Conservation (phyloP, 2,888 invertebrate genomes). For the Eueremaeus valkanovi region DNA sequence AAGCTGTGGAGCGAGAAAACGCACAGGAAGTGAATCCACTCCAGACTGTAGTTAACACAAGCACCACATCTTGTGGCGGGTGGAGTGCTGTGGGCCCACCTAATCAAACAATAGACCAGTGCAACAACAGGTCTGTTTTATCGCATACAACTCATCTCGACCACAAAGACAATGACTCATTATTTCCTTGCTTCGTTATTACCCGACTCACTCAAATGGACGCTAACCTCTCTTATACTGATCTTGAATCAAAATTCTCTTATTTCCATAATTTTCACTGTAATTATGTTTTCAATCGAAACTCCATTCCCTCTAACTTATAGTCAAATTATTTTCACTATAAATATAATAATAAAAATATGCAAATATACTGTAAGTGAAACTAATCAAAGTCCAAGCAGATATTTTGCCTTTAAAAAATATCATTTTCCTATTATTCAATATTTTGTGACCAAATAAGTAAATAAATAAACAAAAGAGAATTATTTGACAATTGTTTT, state of each 20-base stretch:
- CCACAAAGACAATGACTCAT: conserved; percentile 9
- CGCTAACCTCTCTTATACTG: background rate
- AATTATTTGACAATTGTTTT: background rate
- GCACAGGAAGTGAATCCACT: conserved; percentile 14
- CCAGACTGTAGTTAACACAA: conserved; percentile 11
- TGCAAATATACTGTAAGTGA: no score
- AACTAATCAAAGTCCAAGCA: no score
- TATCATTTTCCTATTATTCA: no score
- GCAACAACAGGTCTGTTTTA: background rate
- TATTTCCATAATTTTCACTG: no score
- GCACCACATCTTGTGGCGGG: background rate
- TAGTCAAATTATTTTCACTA: no score
- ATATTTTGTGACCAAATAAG: background rate
- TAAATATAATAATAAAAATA: no score
- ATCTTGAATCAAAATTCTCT: no score
- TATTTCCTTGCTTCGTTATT: background rate
- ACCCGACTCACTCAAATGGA: background rate
- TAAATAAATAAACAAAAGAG: background rate
- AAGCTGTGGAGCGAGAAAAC: conserved; percentile 27
- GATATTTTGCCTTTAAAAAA: no score
- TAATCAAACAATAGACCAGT: background rate
- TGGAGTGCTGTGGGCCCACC: conserved; percentile 9
- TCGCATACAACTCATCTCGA: background rate
- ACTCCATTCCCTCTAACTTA: no score
- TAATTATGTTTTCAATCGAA: no score